Evolutionary conservation across 2,113 vertebrate species (phyloP).

Genomic region (Hymenochirus boettgeri): DNA sequence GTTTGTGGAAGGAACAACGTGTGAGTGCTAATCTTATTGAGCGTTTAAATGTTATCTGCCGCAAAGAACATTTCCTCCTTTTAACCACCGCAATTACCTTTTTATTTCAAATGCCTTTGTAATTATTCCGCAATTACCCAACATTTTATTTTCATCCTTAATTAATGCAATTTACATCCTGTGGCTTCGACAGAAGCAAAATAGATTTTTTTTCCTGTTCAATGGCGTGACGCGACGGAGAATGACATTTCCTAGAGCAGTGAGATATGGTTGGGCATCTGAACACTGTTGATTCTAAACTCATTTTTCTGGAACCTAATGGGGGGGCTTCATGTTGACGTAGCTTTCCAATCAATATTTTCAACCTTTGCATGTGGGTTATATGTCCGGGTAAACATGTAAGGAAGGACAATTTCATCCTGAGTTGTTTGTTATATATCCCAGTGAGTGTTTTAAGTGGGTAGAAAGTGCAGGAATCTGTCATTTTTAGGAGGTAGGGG

Average conservation of each 20-base stretch:
- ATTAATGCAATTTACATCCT: conserved; percentile 7
- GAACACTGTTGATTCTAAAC: neutral
- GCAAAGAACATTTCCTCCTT: conserved; percentile 37
- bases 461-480: too few species aligned
- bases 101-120: conserved; percentile 54
- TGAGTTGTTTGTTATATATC: too few species aligned
- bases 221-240: neutral
- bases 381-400: too few species aligned
- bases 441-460: too few species aligned
- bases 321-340: too few species aligned
- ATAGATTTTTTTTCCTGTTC: conserved; percentile 3
- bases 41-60: conserved; percentile 53
- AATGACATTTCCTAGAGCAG: neutral
- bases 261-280: neutral
- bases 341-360: too few species aligned
- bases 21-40: conserved; percentile 47
- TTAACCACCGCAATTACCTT: conserved; percentile 59
- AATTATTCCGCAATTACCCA: conserved; percentile 57
- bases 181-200: conserved; percentile 20
- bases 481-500: too few species aligned
- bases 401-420: too few species aligned
- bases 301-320: too few species aligned
- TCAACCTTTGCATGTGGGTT: too few species aligned
- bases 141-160: conserved; percentile 43
- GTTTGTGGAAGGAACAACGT: conserved; percentile 35